Base-by-base conservation (phyloP, 2,797 vertebrate genomes). In the Rhinogobio ventralis region DNA sequence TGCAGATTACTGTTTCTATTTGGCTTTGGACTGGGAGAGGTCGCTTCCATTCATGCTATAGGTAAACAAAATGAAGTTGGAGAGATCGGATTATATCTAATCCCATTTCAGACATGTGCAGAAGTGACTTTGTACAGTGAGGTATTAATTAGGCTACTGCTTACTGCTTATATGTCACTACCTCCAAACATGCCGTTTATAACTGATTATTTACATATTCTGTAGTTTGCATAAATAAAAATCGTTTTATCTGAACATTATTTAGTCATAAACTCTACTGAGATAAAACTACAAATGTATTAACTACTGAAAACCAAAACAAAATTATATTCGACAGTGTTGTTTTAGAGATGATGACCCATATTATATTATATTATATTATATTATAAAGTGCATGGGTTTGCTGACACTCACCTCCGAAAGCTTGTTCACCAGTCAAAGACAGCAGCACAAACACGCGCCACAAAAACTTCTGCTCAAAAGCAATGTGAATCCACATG, bases 61-160 rank as follows among this genome's bases (percentile, higher is more conserved):
- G 19, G 66, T 67, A 78, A 87, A 87, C 79, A 82, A 77, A 51
- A 88, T 76, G 5, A 53, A 75, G 0, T 36, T 49, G 75, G 71
- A 83, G 86, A 92, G 83, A 91, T 57, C 89, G 91, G 93, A 94
- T 95, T 94, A 94, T 92, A 90, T 88, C n/a, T 94, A 94, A 94
- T 94, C 93, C 90, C 76, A 90, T 89, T 87, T 86, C 82, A 87
- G 68, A 92, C 85, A 72, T 88, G 62, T 51, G 81, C 69, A 74
- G 53, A 85, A 83, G 39, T 69, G 62, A 84, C 67, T 74, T 79
- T 86, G 75, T 67, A 67, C 36, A 73, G 49, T 79, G 53, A 84
- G 69, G 75, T 73, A 71, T 67, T 62, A 36, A 66, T 67, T 60
- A 36, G n/a, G 57, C 62, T 81, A 66, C 30, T 74, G 36, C 15